These are phyloP conservation scores for Cichladusa arquata DNA, from an alignment of 2,113 vertebrate species.

Conservation along the genomic window DNA sequence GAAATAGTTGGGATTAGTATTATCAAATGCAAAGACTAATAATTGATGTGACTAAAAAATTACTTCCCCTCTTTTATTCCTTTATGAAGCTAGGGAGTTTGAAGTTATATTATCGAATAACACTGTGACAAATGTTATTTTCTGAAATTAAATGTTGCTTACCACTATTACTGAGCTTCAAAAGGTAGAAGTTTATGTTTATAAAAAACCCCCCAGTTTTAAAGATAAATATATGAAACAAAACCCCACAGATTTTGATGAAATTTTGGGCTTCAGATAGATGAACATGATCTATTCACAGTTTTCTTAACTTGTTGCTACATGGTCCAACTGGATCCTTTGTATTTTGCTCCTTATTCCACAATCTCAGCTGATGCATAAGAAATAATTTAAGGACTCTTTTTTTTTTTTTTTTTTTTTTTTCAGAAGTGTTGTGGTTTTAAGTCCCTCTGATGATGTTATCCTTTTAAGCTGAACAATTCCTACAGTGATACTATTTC, in stretches of 20 bases:
- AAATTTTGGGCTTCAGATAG: background rate
- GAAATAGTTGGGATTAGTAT: background rate
- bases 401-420: conserved; percentile 57
- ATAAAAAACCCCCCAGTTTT: background rate
- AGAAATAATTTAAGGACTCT: conserved; percentile 18
- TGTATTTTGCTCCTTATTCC: conserved; percentile 19
- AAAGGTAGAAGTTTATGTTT: background rate
- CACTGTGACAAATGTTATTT: background rate
- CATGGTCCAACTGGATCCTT: background rate
- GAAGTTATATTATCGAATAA: background rate
- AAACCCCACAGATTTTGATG: background rate
- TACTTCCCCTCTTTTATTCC: background rate
- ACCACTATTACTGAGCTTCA: background rate
- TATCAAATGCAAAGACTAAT: background rate
- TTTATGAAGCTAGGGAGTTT: background rate
- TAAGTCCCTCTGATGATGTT: conserved; percentile 20
- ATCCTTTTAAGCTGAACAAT: conserved; percentile 39
- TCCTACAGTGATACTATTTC: background rate
- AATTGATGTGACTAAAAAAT: background rate
- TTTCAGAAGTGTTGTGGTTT: conserved; percentile 21
- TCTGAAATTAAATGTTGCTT: background rate
- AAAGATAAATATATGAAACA: background rate
- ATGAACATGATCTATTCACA: background rate
- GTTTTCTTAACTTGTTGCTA: conserved; percentile 2
- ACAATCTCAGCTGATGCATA: background rate